These are phyloP conservation scores for Monodelphis domestica DNA, from an alignment of 2,797 vertebrate genomes.

Conservation along the genomic window DNA sequence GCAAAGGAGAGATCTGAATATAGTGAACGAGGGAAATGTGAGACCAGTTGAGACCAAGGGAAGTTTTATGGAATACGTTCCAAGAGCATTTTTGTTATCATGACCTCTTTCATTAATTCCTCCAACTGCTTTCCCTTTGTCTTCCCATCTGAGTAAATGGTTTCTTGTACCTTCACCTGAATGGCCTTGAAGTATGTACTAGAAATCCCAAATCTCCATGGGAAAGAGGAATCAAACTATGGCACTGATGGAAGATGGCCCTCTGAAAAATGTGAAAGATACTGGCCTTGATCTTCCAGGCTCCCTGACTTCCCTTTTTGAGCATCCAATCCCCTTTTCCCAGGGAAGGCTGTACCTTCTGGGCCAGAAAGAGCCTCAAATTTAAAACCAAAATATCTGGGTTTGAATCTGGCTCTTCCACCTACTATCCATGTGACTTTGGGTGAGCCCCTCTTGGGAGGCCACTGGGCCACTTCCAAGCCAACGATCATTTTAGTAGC, in stretches of 20 bases:
- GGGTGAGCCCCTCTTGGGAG: not conserved
- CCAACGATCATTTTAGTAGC: not conserved
- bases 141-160: not conserved
- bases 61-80: not conserved
- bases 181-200: not conserved
- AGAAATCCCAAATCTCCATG: constrained; percentile 20
- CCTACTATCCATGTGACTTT: not conserved
- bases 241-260: not conserved
- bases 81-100: not conserved
- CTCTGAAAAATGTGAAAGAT: not conserved
- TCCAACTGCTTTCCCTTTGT: not conserved
- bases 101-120: constrained; percentile 3
- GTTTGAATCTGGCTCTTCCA: constrained; percentile 20
- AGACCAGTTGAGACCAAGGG: not conserved
- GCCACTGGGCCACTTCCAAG: not conserved
- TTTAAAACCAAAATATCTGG: not conserved
- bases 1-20: not conserved
- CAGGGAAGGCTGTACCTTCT: not conserved
- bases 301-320: not conserved
- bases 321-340: not conserved
- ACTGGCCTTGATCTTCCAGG: constrained; percentile 1
- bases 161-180: not conserved
- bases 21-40: not conserved
- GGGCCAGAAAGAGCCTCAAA: not conserved
- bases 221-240: not conserved